A percentile compares a stretch with the other conserved stretches of the same genome.
phyloP scores from a whole-genome alignment of 2,113 vertebrate species.

The Brachyhypopomus occidentalis region DNA sequence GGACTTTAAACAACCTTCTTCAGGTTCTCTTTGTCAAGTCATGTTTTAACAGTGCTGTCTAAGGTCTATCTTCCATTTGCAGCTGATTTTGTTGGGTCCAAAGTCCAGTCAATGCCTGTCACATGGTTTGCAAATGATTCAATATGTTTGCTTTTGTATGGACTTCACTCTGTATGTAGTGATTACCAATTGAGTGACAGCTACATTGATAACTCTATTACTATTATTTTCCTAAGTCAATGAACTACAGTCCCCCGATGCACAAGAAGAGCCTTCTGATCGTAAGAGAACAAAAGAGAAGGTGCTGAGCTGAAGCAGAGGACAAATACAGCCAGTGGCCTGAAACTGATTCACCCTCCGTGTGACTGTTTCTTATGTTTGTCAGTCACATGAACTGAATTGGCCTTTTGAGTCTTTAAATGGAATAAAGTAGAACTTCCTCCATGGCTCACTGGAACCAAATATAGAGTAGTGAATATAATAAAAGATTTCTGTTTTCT shows the following conservation, averaged over 20 bases:
- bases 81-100: constrained; percentile 3
- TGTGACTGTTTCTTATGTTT: neutral
- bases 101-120: constrained; percentile 29
- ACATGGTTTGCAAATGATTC: constrained; percentile 52
- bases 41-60: neutral
- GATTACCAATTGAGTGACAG: constrained; percentile 23
- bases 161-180: neutral
- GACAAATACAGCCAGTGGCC: neutral
- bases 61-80: neutral
- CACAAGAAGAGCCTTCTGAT: neutral
- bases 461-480: too few species aligned
- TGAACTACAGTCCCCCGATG: neutral
- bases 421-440: too few species aligned
- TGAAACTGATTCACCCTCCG: neutral
- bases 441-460: too few species aligned
- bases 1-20: too few species aligned
- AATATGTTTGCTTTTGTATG: constrained; percentile 37
- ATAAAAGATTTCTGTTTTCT: too few species aligned
- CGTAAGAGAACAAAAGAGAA: neutral
- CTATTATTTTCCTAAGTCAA: constrained; percentile 11
- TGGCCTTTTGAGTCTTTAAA: too few species aligned
- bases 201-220: neutral
- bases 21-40: neutral
- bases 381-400: neutral
- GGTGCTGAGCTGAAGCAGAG: neutral